Base-by-base conservation (phyloP, 2,888 invertebrate species). In the Ceriagrion tenellum region DNA sequence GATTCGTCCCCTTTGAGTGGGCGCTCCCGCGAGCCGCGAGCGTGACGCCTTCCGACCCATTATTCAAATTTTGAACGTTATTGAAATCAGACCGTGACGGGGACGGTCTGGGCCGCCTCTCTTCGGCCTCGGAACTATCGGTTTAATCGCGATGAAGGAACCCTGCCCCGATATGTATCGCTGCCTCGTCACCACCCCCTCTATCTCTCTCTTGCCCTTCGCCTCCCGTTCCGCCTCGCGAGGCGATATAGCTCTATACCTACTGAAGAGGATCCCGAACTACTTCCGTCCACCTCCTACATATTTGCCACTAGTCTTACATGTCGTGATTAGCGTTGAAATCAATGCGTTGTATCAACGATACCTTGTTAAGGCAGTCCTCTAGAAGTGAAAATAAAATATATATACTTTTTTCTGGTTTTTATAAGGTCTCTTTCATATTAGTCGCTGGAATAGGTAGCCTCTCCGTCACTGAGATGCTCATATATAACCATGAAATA, bases 1-100 rank as follows among this genome's bases (percentile, higher is more conserved):
- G 69, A 69, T 69, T 23, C 20, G 69, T 69, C 23, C 26, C 10
- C 69, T 1, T 69, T 30, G 74, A 81, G 74, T 81, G 74, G 74
- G 74, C 74, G 69, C 69, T 47, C 74, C 30, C 30, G 20, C 74
- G 30, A 4, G 13, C 10, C 30, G 74, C 20, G 30, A n/a, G 30
- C 74, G 74, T 81, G 74, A 81, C 74, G 74, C 30, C 74, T 81
- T n/a, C 74, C 74, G 74, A 30, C 74, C 74, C 74, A 30, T 81
- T 81, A 81, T 81, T 81, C 74, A 81, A 35, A 81, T 81, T 81
- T 81, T 81, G 74, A 81, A 81, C 74, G 74, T 81, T 81, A 81
- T 81, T 81, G 74, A 81, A 81, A 81, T 81, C 74, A 81, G 74
- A 81, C 74, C 74, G 74, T 81, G 35, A 81, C 74, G 74, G 26